Conservation (phyloP, 2,113 vertebrate genomes). For the Rhipidura dahli region DNA sequence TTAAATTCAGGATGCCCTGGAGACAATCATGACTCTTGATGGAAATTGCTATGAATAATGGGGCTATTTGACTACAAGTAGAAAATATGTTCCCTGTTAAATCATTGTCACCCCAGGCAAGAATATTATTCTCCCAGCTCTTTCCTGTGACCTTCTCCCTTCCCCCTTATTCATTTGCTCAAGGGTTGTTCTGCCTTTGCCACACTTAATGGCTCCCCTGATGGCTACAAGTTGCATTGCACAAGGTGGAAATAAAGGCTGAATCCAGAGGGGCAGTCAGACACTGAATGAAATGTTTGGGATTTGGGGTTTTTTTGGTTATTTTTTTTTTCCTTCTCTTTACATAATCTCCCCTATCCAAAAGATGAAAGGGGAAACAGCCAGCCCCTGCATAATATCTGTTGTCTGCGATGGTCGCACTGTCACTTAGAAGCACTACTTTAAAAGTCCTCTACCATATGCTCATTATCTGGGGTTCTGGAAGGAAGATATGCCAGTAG, state of each 20-base stretch:
- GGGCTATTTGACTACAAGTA: slow-evolving; percentile 42
- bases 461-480: neutral
- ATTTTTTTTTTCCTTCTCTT: neutral
- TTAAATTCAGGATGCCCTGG: slow-evolving; percentile 52
- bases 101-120: slow-evolving; percentile 44
- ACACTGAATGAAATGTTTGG: neutral
- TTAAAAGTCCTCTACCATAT: neutral
- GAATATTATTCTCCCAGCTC: neutral
- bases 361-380: neutral
- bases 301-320: too few species aligned
- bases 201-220: neutral
- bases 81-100: slow-evolving; percentile 49
- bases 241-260: neutral
- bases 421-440: neutral
- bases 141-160: slow-evolving; percentile 27
- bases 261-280: neutral
- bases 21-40: slow-evolving; percentile 43
- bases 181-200: neutral
- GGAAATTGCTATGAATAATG: slow-evolving; percentile 48
- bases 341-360: neutral
- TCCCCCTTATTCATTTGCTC: neutral
- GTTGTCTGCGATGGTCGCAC: neutral
- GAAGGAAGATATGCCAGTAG: neutral
- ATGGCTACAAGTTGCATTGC: neutral
- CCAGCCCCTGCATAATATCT: neutral